Evolutionary conservation across 2,113 vertebrate genomes (phyloP).

Genomic region (Sclerurus mexicanus): DNA sequence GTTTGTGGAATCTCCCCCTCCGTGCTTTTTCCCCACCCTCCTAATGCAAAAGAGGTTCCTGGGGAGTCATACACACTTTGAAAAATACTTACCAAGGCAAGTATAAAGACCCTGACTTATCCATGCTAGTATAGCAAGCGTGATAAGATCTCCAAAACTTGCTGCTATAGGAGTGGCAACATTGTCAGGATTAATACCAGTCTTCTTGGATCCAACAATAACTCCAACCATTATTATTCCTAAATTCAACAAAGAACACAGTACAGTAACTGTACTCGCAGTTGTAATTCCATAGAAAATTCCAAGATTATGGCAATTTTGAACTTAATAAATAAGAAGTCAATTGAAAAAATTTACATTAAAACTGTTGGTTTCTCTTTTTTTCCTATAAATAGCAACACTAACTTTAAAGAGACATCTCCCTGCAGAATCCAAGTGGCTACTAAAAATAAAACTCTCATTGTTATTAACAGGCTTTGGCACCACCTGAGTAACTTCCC

Average conservation of each 20-base stretch:
- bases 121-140: slow-evolving; percentile 94
- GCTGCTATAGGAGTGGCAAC: slow-evolving; percentile 96
- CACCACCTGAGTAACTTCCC: neutral
- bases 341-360: neutral
- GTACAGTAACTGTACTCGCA: neutral
- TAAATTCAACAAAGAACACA: slow-evolving; percentile 48
- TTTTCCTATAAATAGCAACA: neutral
- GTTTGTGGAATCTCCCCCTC: neutral
- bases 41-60: neutral
- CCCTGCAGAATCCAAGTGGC: neutral
- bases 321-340: neutral
- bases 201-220: slow-evolving; percentile 97
- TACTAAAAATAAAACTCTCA: neutral
- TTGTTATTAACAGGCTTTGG: neutral
- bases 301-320: neutral
- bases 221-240: slow-evolving; percentile 98
- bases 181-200: slow-evolving; percentile 96
- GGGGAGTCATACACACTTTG: neutral
- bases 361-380: neutral
- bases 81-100: slow-evolving; percentile 87
- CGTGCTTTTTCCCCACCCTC: neutral
- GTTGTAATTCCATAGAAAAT: neutral
- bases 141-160: slow-evolving; percentile 97
- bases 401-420: neutral
- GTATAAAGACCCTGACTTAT: slow-evolving; percentile 94